phyloP scores from a whole-genome alignment of 1,140 invertebrate genomes.

The Steinernema feltiae region DNA sequence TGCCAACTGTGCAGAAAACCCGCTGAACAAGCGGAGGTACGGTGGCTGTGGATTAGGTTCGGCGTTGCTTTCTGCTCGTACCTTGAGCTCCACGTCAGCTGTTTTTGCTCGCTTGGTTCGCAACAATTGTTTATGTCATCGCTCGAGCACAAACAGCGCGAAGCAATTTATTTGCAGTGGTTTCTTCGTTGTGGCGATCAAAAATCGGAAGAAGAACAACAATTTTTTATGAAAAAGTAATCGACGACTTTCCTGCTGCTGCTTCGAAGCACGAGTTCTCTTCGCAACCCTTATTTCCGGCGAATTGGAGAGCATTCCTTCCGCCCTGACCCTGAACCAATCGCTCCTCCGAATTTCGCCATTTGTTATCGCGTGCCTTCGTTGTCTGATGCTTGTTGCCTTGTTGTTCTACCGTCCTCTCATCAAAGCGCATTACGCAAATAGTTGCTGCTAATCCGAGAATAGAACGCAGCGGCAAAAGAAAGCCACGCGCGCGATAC shows the following conservation, averaged over 20 bases:
- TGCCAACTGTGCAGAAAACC: too few species aligned
- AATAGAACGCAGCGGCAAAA: not conserved
- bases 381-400: not conserved
- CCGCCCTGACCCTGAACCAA: not conserved
- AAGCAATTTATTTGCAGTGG: not conserved
- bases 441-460: not conserved
- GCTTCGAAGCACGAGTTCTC: not conserved
- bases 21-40: not conserved
- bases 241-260: not conserved
- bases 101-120: not conserved
- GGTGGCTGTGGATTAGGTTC: not conserved
- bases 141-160: not conserved
- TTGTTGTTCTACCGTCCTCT: not conserved
- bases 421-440: not conserved
- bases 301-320: not conserved
- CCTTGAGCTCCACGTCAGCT: not conserved
- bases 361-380: not conserved
- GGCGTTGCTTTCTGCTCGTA: not conserved
- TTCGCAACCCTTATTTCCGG: not conserved
- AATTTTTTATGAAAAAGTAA: conserved; percentile 5
- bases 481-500: not conserved
- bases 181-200: not conserved
- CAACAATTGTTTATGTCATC: not conserved
- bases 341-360: not conserved
- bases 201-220: not conserved